These are phyloP conservation scores for Helobdella robusta DNA, from an alignment of 2,888 invertebrate genomes.

Conservation along the genomic window DNA sequence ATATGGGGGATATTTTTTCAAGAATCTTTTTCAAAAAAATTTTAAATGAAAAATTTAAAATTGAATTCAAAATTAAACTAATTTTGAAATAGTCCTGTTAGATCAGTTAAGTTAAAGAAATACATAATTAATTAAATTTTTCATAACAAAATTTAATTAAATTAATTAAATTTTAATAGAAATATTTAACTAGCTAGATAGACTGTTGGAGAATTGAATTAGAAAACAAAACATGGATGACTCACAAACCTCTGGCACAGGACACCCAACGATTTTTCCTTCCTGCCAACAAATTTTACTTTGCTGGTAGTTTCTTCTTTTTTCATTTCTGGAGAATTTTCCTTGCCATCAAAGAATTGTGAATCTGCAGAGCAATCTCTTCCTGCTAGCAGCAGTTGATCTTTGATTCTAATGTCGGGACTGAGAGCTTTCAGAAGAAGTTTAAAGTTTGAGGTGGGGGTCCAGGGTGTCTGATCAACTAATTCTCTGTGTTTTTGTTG, in stretches of 20 bases:
- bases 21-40: conserved; percentile 32
- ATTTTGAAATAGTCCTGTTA: neutral
- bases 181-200: too few relatives aligned
- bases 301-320: too few relatives aligned
- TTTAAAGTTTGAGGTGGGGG: conserved; percentile 62
- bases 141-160: too few relatives aligned
- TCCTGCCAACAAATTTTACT: conserved; percentile 35
- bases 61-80: conserved; percentile 6
- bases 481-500: too few relatives aligned
- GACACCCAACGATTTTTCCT: conserved; percentile 47
- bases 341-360: too few relatives aligned
- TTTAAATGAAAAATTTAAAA: neutral
- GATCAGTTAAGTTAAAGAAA: too few relatives aligned
- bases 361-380: neutral
- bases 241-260: conserved; percentile 48
- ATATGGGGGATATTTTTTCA: conserved; percentile 44
- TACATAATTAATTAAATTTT: too few relatives aligned
- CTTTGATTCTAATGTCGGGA: conserved; percentile 42
- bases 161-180: too few relatives aligned
- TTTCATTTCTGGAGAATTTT: neutral
- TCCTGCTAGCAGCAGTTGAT: conserved; percentile 3
- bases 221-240: too few relatives aligned
- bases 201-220: too few relatives aligned
- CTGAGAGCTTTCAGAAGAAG: conserved; percentile 60
- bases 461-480: conserved; percentile 50